Base-by-base conservation (phyloP, 2,888 invertebrate species). In the Pyrrhia umbra region DNA sequence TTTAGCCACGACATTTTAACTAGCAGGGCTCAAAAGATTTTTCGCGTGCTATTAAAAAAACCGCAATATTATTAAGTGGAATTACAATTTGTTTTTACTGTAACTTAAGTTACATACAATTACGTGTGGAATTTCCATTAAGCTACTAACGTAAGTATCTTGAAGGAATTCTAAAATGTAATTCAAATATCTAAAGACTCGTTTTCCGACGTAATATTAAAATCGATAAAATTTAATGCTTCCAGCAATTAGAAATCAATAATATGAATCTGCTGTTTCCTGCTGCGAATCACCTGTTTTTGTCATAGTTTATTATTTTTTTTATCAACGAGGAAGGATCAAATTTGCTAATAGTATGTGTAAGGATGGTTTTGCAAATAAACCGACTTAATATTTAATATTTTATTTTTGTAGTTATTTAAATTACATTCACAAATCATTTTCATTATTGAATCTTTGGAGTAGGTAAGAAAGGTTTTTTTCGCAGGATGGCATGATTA, bases 181-280 rank as follows among this genome's bases (percentile, higher is more conserved):
- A 70, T 67, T 54, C 40, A 49, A 64, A 76, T 75, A 54, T 18
- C 40, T 43, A 34, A 6, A 56, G 25, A 77, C 68, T 55, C 51
- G 77, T 79, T 79, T 59, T 79, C 10, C 37, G 58, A 65, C 51
- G 13, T 43, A 61, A 62, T 59, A 64, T 62, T 57, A 62, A 55
- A 61, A 70, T 45, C 25, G 43, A 65, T 66, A 75, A 66, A 58
- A 50, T 66, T 58, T 60, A 60, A 79, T 79, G 47, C 62, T 56
- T 51, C 47, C 42, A 63, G 52, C 37, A 43, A 64, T 72, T 55
- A 59, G 58, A 51, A 67, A 64, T 59, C 63, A 55, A 64, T 71
- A 76, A 67, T 56, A 2, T 42, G 9, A 56, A 47, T 54, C n/a
- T 52, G 56, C n/a, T 34, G 58, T 60, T 69, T 60, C 72, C 77